These are phyloP conservation scores for Hippoglossus stenolepis DNA, from an alignment of 2,113 vertebrate species.

Conservation along the genomic window DNA sequence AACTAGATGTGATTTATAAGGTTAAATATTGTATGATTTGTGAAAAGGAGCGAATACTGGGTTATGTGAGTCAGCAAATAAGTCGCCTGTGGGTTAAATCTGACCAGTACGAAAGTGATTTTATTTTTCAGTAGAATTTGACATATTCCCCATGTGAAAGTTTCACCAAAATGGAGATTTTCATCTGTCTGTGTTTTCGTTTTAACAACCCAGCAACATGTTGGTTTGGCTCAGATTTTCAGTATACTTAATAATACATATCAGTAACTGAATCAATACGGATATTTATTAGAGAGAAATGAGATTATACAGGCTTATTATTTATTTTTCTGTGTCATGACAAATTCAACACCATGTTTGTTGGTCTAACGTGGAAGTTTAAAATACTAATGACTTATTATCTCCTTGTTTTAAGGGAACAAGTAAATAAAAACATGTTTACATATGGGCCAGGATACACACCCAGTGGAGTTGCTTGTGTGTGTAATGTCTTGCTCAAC, in stretches of 20 bases:
- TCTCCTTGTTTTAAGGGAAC: too few relatives aligned
- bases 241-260: too few relatives aligned
- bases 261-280: too few relatives aligned
- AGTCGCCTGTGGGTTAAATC: neutral
- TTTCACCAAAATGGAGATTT: too few relatives aligned
- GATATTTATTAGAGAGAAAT: too few relatives aligned
- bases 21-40: neutral
- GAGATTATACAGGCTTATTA: too few relatives aligned
- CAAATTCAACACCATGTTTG: neutral
- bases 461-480: neutral
- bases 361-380: neutral
- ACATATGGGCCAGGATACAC: too few relatives aligned
- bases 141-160: neutral
- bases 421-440: neutral
- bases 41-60: neutral
- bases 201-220: too few relatives aligned
- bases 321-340: too few relatives aligned
- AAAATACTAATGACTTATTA: too few relatives aligned
- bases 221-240: too few relatives aligned
- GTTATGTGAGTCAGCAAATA: neutral
- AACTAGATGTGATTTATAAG: neutral
- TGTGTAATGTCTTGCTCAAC: neutral
- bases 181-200: too few relatives aligned
- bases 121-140: neutral
- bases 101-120: neutral